Evolutionary conservation across 2,113 vertebrate species (phyloP), one percentile per base, ranked within the genome.

Genomic region (Anolis carolinensis): DNA sequence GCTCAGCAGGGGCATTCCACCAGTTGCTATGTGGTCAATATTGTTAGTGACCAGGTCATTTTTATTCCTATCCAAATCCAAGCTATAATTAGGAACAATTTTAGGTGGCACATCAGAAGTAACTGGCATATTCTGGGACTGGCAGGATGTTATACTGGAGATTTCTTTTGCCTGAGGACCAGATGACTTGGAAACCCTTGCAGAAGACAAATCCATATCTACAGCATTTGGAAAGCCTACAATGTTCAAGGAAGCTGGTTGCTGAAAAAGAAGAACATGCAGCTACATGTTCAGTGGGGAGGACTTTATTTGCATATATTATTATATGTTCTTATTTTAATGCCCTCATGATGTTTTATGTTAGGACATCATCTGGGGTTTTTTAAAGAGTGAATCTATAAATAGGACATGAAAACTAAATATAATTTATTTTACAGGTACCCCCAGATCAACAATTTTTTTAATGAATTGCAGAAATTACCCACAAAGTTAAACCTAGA

Each of bases 151-250:
- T 87, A 93, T 84, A 87, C 91, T 77, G 0, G 91, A 89, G 75
- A 90, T 71, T 0, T 82, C 92, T 91, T 95, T 95, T 11, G 74
- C 79, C 87, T 95, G 93, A 23, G 94, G 91, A 55, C 96, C 89
- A 0, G 89, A 74, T 0, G 80, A 92, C 83, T 92, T 94, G 2
- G 95, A 76, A 36, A 94, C 81, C 78, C 90, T 94, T 8, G 93
- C 8, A 10, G 96, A 95, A 34, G 96, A 92, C 36, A 96, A 86
- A n/a, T 97, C 96, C 95, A 96, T 96, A 86, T 96, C 96, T 78
- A 95, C 67, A 23, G 91, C 9, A 73, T 91, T 93, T 79, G 96
- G 94, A 89, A 96, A 96, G 68, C 92, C 95, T 93, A 90, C 94
- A 73, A 87, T 79, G 87, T 90, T 96, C 87, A 96, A 91, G 0